phyloP scores from a whole-genome alignment of 1,140 invertebrate species.

The Mizuhopecten yessoensis region DNA sequence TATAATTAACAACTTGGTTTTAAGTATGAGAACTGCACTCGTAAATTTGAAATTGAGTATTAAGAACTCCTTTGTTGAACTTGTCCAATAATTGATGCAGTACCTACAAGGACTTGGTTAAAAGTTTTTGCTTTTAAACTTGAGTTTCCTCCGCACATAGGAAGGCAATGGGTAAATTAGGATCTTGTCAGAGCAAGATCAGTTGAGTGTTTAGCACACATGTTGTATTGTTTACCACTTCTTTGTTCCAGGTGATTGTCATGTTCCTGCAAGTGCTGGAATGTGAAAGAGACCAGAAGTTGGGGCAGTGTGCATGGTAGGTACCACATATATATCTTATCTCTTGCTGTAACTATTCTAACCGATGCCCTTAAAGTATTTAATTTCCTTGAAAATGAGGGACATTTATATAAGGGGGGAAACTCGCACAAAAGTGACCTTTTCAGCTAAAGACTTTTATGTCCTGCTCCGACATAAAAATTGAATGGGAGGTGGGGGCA shows the following conservation, averaged over 20 bases:
- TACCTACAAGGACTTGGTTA: too few relatives aligned
- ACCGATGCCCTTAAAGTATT: background rate
- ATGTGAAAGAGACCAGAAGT: conserved; percentile 91
- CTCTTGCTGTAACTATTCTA: background rate
- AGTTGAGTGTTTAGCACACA: background rate
- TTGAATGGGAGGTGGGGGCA: too few relatives aligned
- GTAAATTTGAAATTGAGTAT: too few relatives aligned
- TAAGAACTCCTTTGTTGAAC: too few relatives aligned
- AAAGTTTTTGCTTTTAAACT: background rate
- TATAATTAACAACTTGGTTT: too few relatives aligned
- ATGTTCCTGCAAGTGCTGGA: conserved; percentile 96
- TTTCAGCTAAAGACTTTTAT: too few relatives aligned
- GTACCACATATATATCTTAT: conserved; percentile 73
- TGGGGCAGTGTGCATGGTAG: conserved; percentile 97
- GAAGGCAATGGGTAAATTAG: conserved; percentile 24
- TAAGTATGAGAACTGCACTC: too few relatives aligned
- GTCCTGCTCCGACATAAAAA: too few relatives aligned
- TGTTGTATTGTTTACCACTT: conserved; percentile 22
- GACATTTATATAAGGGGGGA: too few relatives aligned
- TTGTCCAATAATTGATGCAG: too few relatives aligned
- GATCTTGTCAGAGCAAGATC: conserved; percentile 37
- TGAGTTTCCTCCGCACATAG: background rate
- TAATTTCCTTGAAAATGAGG: too few relatives aligned
- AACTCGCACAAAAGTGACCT: too few relatives aligned
- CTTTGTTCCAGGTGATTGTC: conserved; percentile 90